Conservation (phyloP, 2,888 invertebrate genomes). For the Napeogenes sylphis region DNA sequence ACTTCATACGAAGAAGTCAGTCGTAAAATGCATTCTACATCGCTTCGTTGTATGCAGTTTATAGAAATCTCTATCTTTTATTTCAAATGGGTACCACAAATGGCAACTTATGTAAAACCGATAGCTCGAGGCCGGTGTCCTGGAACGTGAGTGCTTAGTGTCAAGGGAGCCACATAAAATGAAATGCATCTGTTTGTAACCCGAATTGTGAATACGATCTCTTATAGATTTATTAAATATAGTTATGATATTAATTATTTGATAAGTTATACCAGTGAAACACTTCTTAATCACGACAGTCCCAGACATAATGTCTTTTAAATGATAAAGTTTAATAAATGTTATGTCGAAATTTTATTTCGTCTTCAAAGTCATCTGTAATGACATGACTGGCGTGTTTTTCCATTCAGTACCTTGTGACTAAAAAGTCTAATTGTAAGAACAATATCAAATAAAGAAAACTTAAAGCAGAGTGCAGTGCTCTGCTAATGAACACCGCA, state of each 20-base stretch:
- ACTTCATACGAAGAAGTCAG: neutral
- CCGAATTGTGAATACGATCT: conserved; percentile 1
- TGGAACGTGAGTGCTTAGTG: conserved; percentile 20
- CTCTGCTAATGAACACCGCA: conserved; percentile 57
- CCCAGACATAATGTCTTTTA: too few species aligned
- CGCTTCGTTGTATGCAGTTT: conserved; percentile 5
- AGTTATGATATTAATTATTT: too few species aligned
- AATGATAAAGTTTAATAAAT: too few species aligned
- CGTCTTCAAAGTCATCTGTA: too few species aligned
- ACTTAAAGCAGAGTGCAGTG: conserved; percentile 20
- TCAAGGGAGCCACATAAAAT: conserved; percentile 34
- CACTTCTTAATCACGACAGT: too few species aligned
- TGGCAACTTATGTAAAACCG: conserved; percentile 54
- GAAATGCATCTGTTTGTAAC: conserved; percentile 17
- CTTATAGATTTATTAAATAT: neutral
- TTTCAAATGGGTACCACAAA: conserved; percentile 42
- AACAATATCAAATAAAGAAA: conserved; percentile 14
- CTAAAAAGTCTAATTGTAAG: conserved; percentile 10
- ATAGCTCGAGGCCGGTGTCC: conserved; percentile 41
- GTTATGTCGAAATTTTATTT: too few species aligned
- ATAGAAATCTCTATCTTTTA: conserved; percentile 27
- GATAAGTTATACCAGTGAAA: too few species aligned
- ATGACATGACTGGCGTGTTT: too few species aligned
- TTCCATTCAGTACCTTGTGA: neutral
- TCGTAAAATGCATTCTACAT: neutral